Conservation (phyloP, 1,140 invertebrate species). For the Epicauta chinensis region DNA sequence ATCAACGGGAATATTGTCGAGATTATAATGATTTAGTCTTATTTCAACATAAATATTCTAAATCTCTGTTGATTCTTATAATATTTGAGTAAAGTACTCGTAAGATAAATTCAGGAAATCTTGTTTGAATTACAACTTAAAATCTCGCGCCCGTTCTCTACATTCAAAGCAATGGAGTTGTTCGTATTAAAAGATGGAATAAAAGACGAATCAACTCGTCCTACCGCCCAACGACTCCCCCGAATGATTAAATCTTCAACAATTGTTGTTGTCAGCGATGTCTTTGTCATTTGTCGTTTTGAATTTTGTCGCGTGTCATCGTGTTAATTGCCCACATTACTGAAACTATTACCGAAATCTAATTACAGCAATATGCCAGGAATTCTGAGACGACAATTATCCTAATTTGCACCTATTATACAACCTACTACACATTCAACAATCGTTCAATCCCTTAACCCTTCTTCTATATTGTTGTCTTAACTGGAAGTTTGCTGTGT, state of each 20-base stretch:
- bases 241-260: constrained; percentile 19
- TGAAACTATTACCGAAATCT: constrained; percentile 38
- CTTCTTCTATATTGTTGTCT: constrained; percentile 14
- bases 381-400: constrained; percentile 40
- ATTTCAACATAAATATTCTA: too few species aligned
- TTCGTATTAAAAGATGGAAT: too few species aligned
- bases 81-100: too few species aligned
- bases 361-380: constrained; percentile 38
- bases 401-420: constrained; percentile 41
- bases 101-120: too few species aligned
- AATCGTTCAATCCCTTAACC: too few species aligned
- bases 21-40: too few species aligned
- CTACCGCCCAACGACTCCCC: not conserved
- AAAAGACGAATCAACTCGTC: not conserved
- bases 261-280: not conserved
- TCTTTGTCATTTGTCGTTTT: not conserved
- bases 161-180: too few species aligned
- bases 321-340: constrained; percentile 37
- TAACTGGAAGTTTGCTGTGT: constrained; percentile 31
- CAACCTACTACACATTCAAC: not conserved
- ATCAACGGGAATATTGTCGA: too few species aligned
- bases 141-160: too few species aligned
- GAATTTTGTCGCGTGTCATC: constrained; percentile 26
- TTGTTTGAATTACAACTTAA: too few species aligned
- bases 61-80: too few species aligned